Conservation (phyloP, 2,797 vertebrate genomes). For the Cheirogaleus major region DNA sequence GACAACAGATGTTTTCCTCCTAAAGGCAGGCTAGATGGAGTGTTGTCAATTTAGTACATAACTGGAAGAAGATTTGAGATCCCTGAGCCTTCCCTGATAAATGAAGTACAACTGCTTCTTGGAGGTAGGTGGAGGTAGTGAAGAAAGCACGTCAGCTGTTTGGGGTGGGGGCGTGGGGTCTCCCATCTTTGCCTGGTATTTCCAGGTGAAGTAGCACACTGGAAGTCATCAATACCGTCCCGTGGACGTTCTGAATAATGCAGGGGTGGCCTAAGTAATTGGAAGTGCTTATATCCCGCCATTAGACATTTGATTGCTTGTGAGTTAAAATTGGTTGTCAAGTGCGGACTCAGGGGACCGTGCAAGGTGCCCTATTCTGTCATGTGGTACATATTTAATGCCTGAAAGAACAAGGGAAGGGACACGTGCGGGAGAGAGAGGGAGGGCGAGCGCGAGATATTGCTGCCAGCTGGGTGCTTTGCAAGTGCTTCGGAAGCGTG, state of each 20-base stretch:
- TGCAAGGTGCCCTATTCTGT: conserved; percentile 87
- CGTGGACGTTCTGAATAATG: conserved; percentile 72
- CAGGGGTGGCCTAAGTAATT: conserved; percentile 77
- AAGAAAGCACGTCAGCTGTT: neutral
- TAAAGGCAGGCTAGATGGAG: neutral
- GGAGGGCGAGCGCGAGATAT: neutral
- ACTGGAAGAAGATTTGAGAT: neutral
- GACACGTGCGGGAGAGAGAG: conserved; percentile 65
- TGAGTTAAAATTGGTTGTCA: conserved; percentile 83
- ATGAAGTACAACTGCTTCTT: neutral
- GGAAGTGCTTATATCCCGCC: conserved; percentile 74
- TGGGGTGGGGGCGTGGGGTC: conserved; percentile 27
- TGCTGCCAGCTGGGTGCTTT: neutral
- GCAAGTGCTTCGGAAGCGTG: neutral
- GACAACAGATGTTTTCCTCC: neutral
- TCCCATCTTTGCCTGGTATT: conserved; percentile 1
- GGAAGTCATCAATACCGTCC: conserved; percentile 76
- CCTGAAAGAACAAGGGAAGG: conserved; percentile 82
- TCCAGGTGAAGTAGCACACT: conserved; percentile 20
- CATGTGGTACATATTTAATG: conserved; percentile 85
- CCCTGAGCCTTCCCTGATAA: neutral
- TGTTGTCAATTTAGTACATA: neutral
- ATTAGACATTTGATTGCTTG: conserved; percentile 64
- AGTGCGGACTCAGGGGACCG: conserved; percentile 78
- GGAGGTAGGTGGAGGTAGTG: accelerated